Percentiles rank a stretch among this genome's conserved stretches.
These are phyloP conservation scores for Macroglossus sobrinus DNA, from an alignment of 2,113 vertebrate species.

Conservation along the genomic window DNA sequence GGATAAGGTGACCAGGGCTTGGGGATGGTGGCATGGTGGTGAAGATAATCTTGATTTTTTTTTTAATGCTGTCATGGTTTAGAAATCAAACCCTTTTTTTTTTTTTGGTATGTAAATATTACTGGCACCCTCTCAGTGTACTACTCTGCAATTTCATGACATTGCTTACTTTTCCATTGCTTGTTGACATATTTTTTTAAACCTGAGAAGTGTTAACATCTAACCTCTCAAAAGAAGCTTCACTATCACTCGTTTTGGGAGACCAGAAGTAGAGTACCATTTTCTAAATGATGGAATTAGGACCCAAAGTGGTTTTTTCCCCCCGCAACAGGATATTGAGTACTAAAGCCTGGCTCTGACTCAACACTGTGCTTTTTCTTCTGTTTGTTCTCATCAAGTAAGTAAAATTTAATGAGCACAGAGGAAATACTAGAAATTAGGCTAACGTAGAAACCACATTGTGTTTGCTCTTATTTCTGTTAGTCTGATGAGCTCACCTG, in stretches of 20 bases:
- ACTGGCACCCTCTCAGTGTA: no score
- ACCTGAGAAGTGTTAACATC: neutral
- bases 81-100: neutral
- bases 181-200: neutral
- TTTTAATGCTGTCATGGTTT: neutral
- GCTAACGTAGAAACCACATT: neutral
- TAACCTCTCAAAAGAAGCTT: neutral
- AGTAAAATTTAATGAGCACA: neutral
- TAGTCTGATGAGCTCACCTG: neutral
- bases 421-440: neutral
- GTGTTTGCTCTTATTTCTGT: neutral
- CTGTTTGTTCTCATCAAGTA: neutral
- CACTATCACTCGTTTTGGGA: neutral
- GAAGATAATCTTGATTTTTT: neutral
- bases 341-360: neutral
- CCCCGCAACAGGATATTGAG: neutral
- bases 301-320: neutral
- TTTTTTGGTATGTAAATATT: neutral
- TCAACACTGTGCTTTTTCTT: neutral
- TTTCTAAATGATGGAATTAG: neutral
- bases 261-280: neutral
- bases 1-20: neutral
- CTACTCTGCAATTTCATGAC: neutral
- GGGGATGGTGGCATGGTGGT: neutral
- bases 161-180: neutral